Conservation (phyloP, 2,113 vertebrate species). For the Ameiurus melas region DNA sequence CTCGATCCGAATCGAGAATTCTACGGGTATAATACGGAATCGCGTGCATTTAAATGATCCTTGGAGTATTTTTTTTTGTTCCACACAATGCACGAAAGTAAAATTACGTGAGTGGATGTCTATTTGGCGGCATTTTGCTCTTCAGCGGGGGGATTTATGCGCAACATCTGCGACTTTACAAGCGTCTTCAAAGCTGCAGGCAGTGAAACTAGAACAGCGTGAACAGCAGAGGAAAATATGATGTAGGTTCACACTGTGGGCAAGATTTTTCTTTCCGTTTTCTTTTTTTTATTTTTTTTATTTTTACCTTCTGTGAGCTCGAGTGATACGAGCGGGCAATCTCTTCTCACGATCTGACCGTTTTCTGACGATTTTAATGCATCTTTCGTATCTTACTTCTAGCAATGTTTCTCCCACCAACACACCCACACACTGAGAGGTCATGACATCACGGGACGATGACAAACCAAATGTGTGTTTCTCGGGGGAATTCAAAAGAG, state of each 20-base stretch:
- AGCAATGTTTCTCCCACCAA: not conserved
- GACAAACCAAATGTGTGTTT: not conserved
- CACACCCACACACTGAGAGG: not conserved
- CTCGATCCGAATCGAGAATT: not conserved
- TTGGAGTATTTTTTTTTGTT: not conserved
- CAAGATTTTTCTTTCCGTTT: not conserved
- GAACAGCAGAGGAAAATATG: constrained; percentile 10
- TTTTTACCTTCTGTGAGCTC: not conserved
- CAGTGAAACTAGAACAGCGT: not conserved
- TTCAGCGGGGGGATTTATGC: not conserved
- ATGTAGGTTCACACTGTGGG: not conserved
- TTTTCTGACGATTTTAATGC: not conserved
- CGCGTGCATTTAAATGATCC: not conserved
- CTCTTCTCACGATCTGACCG: not conserved
- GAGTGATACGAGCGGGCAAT: not conserved
- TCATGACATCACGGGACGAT: constrained; percentile 13
- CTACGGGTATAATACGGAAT: not conserved
- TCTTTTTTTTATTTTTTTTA: too few species aligned
- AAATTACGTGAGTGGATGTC: not conserved
- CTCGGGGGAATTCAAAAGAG: constrained; percentile 9
- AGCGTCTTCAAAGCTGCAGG: constrained; percentile 1
- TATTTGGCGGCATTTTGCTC: not conserved
- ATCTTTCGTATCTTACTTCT: not conserved
- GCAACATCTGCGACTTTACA: not conserved
- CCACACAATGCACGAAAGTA: not conserved